These are phyloP conservation scores for Hydrozoanthus tunicans DNA, from an alignment of 64 coral and sea anemone species.

Conservation along the genomic window DNA sequence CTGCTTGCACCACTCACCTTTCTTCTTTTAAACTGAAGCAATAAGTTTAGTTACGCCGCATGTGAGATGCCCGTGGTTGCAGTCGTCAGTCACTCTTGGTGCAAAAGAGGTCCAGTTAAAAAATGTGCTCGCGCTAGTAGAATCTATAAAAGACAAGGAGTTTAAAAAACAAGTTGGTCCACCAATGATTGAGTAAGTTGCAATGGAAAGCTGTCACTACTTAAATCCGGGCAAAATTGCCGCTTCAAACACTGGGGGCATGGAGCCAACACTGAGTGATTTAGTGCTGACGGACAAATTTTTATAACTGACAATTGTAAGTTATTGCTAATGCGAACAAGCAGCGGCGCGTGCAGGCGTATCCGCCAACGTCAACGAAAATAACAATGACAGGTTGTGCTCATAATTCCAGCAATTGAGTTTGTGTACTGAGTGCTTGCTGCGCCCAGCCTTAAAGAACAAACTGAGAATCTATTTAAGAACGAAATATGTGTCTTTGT, in stretches of 20 bases:
- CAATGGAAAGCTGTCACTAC: background rate
- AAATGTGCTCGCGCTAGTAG: background rate
- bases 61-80: background rate
- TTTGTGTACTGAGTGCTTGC: background rate
- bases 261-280: background rate
- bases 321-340: background rate
- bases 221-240: background rate
- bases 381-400: background rate
- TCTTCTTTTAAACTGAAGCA: background rate
- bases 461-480: background rate
- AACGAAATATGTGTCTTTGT: background rate
- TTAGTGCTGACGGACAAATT: background rate
- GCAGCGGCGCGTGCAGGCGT: background rate
- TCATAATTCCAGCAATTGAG: background rate
- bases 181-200: background rate
- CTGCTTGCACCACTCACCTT: background rate
- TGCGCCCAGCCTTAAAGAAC: background rate
- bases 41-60: background rate
- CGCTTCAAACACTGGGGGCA: background rate
- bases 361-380: background rate
- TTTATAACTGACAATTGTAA: background rate
- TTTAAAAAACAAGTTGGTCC: background rate
- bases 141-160: slow-evolving; percentile 1
- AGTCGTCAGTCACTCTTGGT: background rate
- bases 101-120: background rate